Percentiles rank a stretch among this genome's conserved stretches.
Conservation (phyloP, 2,113 vertebrate species). For the Pseudorhombus dupliciocellatus region DNA sequence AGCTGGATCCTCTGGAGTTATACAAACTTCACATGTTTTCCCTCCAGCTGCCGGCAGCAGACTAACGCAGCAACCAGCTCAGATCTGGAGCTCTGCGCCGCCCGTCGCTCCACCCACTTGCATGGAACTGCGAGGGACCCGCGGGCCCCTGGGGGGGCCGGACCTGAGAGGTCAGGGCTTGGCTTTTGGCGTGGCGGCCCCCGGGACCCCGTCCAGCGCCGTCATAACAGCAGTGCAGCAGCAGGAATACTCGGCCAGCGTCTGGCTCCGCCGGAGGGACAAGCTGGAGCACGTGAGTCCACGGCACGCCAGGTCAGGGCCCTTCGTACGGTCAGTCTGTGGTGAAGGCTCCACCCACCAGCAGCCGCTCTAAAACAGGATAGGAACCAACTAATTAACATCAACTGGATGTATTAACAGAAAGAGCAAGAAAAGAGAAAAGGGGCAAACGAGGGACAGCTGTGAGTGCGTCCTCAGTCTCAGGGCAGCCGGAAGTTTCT, state of each 20-base stretch:
- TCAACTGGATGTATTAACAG: too few relatives aligned
- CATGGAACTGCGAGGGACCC: constrained; percentile 83
- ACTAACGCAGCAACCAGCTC: constrained; percentile 1
- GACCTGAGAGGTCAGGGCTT: constrained; percentile 83
- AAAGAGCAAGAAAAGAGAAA: too few relatives aligned
- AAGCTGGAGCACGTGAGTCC: constrained; percentile 92
- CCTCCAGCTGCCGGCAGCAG: neutral
- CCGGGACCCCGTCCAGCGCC: constrained; percentile 78
- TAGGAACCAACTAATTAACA: too few relatives aligned
- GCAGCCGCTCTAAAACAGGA: too few relatives aligned
- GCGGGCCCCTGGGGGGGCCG: constrained; percentile 78
- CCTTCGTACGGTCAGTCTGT: too few relatives aligned
- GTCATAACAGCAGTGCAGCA: constrained; percentile 89
- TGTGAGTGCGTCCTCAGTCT: too few relatives aligned
- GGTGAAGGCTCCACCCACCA: too few relatives aligned
- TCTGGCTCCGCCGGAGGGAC: constrained; percentile 91
- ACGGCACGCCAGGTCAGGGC: too few relatives aligned
- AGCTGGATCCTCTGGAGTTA: too few relatives aligned
- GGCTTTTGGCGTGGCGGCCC: constrained; percentile 76
- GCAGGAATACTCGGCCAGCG: constrained; percentile 91
- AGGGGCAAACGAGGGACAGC: too few relatives aligned
- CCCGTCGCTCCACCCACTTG: constrained; percentile 51
- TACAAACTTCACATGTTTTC: too few relatives aligned
- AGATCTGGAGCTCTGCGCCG: neutral
- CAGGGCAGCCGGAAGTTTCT: too few relatives aligned